These are phyloP conservation scores for Xestia ashworthii DNA, from an alignment of 2,888 invertebrate genomes.

Conservation along the genomic window DNA sequence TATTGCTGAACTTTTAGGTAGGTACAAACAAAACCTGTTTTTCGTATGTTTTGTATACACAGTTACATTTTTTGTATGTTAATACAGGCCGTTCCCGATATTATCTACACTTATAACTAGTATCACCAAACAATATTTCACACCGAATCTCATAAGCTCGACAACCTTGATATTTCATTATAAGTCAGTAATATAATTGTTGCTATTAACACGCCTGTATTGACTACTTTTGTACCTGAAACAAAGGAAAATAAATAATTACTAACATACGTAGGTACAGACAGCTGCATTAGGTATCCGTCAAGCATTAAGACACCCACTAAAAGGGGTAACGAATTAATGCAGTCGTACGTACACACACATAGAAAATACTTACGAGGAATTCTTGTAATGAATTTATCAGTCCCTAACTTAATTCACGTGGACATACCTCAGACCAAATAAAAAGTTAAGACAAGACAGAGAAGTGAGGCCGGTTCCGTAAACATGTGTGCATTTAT, in stretches of 20 bases:
- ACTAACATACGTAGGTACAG: neutral
- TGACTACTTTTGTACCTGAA: slow-evolving; percentile 80
- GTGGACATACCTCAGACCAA: neutral
- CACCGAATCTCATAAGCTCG: slow-evolving; percentile 87
- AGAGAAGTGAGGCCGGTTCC: too few relatives aligned
- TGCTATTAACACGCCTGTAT: slow-evolving; percentile 71
- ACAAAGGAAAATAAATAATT: slow-evolving; percentile 65
- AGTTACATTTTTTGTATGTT: slow-evolving; percentile 62
- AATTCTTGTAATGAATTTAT: neutral
- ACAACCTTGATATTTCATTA: slow-evolving; percentile 78
- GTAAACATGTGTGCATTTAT: too few relatives aligned
- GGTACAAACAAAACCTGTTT: slow-evolving; percentile 35
- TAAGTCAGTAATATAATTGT: slow-evolving; percentile 76
- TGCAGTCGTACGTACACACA: too few relatives aligned
- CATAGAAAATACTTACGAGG: too few relatives aligned
- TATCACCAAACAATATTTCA: slow-evolving; percentile 83
- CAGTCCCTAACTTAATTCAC: neutral
- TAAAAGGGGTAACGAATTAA: too few relatives aligned
- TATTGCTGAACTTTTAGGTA: slow-evolving; percentile 17
- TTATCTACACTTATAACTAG: slow-evolving; percentile 85
- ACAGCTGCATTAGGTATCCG: too few relatives aligned
- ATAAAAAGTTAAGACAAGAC: too few relatives aligned
- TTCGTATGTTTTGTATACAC: slow-evolving; percentile 49
- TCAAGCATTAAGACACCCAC: too few relatives aligned
- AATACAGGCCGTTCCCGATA: slow-evolving; percentile 71